Conservation (phyloP, 2,888 invertebrate genomes). For the Amiota communis region DNA sequence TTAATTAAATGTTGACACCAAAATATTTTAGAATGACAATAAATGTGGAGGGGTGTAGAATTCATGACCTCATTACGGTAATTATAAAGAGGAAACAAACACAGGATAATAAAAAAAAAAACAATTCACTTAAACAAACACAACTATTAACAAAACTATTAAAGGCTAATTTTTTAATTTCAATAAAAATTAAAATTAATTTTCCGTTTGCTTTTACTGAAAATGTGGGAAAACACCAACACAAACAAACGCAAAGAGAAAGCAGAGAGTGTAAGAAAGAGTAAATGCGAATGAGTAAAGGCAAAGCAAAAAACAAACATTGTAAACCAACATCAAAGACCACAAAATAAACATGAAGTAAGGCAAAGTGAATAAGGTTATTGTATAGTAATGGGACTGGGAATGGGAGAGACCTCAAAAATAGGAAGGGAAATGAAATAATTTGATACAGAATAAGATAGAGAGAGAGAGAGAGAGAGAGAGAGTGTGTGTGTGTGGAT, state of each 20-base stretch:
- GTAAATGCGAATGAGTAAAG: neutral
- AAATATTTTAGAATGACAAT: no score
- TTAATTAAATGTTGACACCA: no score
- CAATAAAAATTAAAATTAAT: slow-evolving; percentile 44
- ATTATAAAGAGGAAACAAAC: neutral
- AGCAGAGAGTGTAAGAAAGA: slow-evolving; percentile 23
- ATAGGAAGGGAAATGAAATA: slow-evolving; percentile 26
- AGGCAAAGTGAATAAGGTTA: no score
- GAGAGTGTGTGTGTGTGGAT: slow-evolving; percentile 20
- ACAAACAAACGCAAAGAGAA: slow-evolving; percentile 6
- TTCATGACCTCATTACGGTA: no score
- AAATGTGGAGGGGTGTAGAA: no score
- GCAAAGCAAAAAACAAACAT: slow-evolving; percentile 8
- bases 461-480: slow-evolving; percentile 36
- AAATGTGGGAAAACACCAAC: slow-evolving; percentile 7
- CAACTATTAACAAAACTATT: slow-evolving; percentile 29
- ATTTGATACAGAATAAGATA: neutral
- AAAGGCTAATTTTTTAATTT: slow-evolving; percentile 38
- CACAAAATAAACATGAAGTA: slow-evolving; percentile 51
- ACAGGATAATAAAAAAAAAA: neutral
- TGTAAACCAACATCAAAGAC: slow-evolving; percentile 25
- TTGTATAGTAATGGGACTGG: no score
- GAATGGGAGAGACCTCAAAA: slow-evolving; percentile 41
- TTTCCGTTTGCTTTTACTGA: slow-evolving; percentile 15
- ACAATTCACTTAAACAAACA: neutral